Conservation (phyloP, 2,888 invertebrate genomes). For the Nephrotoma guestfalica region DNA sequence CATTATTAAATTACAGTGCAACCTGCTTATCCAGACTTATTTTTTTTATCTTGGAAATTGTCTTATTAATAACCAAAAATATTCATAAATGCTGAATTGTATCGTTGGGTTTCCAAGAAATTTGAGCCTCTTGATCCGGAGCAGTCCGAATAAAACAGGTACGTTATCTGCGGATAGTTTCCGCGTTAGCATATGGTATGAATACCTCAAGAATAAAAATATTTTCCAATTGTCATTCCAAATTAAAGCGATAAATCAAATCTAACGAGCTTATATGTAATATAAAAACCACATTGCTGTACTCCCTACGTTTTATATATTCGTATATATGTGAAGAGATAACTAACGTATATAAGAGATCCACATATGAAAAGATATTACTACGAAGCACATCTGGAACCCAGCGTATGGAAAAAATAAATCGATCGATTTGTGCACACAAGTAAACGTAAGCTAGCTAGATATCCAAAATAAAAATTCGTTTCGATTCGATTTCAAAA, state of each 20-base stretch:
- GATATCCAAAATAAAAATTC: background rate
- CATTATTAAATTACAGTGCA: background rate
- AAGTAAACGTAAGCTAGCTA: background rate
- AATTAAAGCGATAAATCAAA: background rate
- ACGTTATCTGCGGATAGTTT: background rate
- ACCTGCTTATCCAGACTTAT: too few relatives aligned
- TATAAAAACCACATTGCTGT: background rate
- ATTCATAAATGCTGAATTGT: too few relatives aligned
- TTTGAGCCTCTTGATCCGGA: too few relatives aligned
- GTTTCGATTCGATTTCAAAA: background rate
- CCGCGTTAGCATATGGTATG: background rate
- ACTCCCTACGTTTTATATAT: background rate
- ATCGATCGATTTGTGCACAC: background rate
- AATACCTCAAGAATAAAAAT: background rate
- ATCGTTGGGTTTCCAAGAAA: too few relatives aligned
- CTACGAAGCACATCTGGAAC: background rate
- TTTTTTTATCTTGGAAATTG: too few relatives aligned
- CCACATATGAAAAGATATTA: background rate
- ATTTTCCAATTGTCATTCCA: background rate
- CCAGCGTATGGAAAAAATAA: background rate
- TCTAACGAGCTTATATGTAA: background rate
- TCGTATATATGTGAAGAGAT: background rate
- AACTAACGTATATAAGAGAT: background rate
- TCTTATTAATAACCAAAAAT: too few relatives aligned
- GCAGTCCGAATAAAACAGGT: too few relatives aligned